Percentiles rank a stretch among this genome's conserved stretches.
Conservation (phyloP, 2,113 vertebrate species). For the Miniopterus natalensis region DNA sequence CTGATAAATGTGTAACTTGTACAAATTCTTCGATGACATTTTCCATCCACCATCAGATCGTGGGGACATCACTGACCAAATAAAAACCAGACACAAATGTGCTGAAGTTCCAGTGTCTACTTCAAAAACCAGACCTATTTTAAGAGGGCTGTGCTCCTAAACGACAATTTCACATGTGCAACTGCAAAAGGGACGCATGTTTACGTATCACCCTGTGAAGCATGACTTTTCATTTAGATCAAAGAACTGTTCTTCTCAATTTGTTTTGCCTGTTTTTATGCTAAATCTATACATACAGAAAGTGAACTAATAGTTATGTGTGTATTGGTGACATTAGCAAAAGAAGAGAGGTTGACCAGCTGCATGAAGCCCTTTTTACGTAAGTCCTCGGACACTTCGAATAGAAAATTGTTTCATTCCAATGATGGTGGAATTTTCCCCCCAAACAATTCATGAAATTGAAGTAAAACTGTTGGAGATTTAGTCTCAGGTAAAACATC, state of each 20-base stretch:
- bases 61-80: background rate
- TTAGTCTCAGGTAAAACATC: slow-evolving; percentile 1
- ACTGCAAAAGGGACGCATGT: background rate
- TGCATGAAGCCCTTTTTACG: background rate
- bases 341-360: background rate
- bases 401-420: background rate
- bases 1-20: background rate
- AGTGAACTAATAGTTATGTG: background rate
- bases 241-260: slow-evolving; percentile 42
- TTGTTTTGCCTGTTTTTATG: background rate
- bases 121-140: background rate
- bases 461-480: background rate
- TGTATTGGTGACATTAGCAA: background rate
- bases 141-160: background rate
- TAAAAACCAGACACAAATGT: background rate
- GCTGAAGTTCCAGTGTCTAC: background rate
- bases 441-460: background rate
- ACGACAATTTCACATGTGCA: background rate
- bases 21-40: background rate
- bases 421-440: background rate
- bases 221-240: background rate
- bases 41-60: background rate
- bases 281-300: background rate
- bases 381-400: background rate
- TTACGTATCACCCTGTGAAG: background rate